Percentiles rank a stretch among this genome's conserved stretches.
Conservation (phyloP, 2,113 vertebrate species). For the Cathartes aura region DNA sequence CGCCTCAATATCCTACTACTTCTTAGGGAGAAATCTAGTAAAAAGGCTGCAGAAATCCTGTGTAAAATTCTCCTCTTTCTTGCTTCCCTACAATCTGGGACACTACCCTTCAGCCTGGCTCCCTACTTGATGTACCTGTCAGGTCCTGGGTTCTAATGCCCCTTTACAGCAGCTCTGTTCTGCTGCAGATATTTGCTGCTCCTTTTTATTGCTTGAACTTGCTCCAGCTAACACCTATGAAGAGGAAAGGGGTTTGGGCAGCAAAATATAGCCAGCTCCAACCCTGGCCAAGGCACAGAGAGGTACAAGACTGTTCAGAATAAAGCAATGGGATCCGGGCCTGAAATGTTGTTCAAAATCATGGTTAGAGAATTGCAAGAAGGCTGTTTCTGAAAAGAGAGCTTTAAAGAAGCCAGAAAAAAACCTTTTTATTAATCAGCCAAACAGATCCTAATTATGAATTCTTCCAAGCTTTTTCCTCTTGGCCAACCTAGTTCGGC, state of each 20-base stretch:
- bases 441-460: not conserved
- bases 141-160: not conserved
- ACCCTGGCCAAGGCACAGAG: too few species aligned
- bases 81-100: fast-evolving
- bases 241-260: not conserved
- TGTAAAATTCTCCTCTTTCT: not conserved
- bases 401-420: not conserved
- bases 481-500: not conserved
- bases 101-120: not conserved
- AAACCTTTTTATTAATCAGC: not conserved
- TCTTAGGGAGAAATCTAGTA: not conserved
- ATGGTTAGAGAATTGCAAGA: not conserved
- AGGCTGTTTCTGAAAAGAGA: not conserved
- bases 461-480: not conserved
- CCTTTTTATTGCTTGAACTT: not conserved
- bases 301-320: not conserved
- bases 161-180: not conserved
- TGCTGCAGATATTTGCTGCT: not conserved
- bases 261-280: not conserved
- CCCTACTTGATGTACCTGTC: not conserved
- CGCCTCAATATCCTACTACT: not conserved
- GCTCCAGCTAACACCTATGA: not conserved
- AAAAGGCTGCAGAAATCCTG: not conserved
- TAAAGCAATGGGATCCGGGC: not conserved
- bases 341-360: not conserved